Evolutionary conservation across 1,140 invertebrate species (phyloP), one percentile per base, ranked within the genome.

Genomic region (Nephila pilipes): DNA sequence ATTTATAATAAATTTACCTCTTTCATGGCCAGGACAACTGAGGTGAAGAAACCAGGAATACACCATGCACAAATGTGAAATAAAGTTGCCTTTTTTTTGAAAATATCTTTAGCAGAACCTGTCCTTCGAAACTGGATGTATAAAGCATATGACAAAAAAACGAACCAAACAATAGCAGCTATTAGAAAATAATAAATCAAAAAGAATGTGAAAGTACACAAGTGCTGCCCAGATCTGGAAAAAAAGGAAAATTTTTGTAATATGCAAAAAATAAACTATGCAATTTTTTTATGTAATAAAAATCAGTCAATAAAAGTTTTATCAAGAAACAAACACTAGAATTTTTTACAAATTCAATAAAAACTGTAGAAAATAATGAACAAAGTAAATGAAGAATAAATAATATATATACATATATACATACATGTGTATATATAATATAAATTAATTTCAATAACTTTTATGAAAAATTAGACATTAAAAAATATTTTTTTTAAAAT

Each of bases 51-150:
- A 96, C 0, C 60, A 22, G 99, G 99, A 18, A 99, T 96, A 46
- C 98, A 98, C 99, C 99, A 99, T 2, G 99, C 98, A 1, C 98
- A 97, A n/a, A 99, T 95, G 96, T 99, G 98, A 95, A 99, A 99
- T 95, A 99, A 99, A 0, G 97, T 69, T 96, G 95, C 1, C 97
- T 97, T 95, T 99, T 98, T 98, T 94, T 99, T 98, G 94, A 99
- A 98, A 55, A 98, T 96, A 94, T 99, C 98, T 95, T 98, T 79
- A 0, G 91, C 69, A 69, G 94, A 20, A 96, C 97, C 97, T 94
- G 98, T 96, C 54, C 97, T 97, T 95, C 97, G 96, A 94, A 98
- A 97, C 94, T 98, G 98, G 96, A 99, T 97, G 95, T 99, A 97
- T 98, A 98, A 99, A 16, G 98, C 97, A 95, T 99, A 98, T 0